Percentiles rank a stretch among this genome's conserved stretches.
phyloP scores from a whole-genome alignment of 2,113 vertebrate species.

The Terrapene triunguis region DNA sequence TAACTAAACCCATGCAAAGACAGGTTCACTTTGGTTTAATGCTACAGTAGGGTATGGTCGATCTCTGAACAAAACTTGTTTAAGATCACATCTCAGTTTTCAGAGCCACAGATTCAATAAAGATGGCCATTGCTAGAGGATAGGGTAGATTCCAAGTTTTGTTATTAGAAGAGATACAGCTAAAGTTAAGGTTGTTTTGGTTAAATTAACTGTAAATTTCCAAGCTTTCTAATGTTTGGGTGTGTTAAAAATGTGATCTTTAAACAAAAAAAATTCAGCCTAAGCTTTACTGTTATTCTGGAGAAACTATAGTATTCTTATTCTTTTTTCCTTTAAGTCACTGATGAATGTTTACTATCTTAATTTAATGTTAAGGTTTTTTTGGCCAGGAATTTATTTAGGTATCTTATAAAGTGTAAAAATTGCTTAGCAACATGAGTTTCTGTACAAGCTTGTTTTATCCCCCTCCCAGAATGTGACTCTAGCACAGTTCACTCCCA shows the following conservation, averaged over 20 bases:
- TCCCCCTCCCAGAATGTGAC: too few relatives aligned
- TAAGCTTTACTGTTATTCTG: too few relatives aligned
- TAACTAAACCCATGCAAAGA: neutral
- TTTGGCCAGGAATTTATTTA: neutral
- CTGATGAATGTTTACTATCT: neutral
- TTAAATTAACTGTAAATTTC: neutral
- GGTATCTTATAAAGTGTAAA: neutral
- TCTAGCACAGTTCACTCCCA: too few relatives aligned
- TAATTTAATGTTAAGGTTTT: neutral
- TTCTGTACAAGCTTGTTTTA: too few relatives aligned
- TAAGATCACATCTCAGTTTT: neutral
- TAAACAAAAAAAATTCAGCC: too few relatives aligned
- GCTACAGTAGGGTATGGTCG: neutral
- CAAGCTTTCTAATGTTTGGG: neutral
- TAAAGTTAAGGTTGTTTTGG: neutral
- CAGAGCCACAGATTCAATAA: neutral
- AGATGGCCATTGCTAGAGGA: neutral
- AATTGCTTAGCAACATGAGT: neutral
- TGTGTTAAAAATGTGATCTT: neutral
- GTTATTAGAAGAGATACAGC: neutral
- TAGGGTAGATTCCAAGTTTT: neutral
- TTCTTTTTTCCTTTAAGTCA: neutral
- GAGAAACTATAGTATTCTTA: too few relatives aligned
- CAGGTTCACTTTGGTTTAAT: neutral
- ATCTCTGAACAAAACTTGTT: neutral